These are phyloP conservation scores for Formica selysi DNA, from an alignment of 1,140 invertebrate genomes.

Conservation along the genomic window DNA sequence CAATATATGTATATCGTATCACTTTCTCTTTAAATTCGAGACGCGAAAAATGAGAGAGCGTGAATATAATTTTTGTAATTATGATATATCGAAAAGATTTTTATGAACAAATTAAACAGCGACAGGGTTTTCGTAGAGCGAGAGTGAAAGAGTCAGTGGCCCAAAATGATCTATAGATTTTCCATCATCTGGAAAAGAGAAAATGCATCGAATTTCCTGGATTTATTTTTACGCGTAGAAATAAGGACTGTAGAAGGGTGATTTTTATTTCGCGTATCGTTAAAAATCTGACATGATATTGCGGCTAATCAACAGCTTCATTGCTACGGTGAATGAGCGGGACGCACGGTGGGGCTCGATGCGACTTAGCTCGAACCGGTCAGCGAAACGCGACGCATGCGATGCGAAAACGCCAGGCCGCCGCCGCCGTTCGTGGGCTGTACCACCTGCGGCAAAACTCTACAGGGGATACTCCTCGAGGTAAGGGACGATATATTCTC, in stretches of 20 bases:
- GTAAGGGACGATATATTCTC: constrained; percentile 45
- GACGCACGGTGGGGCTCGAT: not conserved
- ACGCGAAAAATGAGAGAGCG: too few relatives aligned
- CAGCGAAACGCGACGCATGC: constrained; percentile 24
- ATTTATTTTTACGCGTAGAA: not conserved
- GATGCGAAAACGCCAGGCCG: constrained; percentile 54
- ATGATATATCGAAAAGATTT: not conserved
- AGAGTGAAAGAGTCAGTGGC: not conserved
- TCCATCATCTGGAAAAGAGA: too few relatives aligned
- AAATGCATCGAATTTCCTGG: not conserved
- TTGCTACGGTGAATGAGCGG: constrained; percentile 42
- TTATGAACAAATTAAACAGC: not conserved
- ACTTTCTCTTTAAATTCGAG: not conserved
- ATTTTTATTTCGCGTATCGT: too few relatives aligned
- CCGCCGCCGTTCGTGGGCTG: constrained; percentile 42
- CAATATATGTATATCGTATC: not conserved
- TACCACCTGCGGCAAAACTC: constrained; percentile 58
- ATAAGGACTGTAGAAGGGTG: too few relatives aligned
- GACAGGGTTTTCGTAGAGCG: not conserved
- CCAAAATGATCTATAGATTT: too few relatives aligned
- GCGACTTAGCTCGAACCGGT: constrained; percentile 38
- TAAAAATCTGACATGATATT: not conserved
- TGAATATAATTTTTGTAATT: not conserved
- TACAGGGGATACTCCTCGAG: constrained; percentile 41
- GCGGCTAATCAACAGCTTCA: constrained; percentile 44